These are phyloP conservation scores for Drosophila glabriapex DNA, from an alignment of 2,888 invertebrate genomes.

Conservation along the genomic window DNA sequence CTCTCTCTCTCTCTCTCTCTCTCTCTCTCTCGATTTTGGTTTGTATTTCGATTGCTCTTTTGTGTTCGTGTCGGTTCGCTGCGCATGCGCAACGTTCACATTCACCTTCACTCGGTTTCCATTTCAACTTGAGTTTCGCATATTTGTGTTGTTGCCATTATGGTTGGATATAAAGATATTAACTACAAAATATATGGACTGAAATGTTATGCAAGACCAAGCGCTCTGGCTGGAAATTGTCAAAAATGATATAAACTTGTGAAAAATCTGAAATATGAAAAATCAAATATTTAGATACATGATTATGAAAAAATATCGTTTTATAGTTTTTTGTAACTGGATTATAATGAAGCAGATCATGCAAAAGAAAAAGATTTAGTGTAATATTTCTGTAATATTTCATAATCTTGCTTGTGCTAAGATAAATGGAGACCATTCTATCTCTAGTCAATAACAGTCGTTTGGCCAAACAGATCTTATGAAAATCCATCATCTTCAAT, in stretches of 20 bases:
- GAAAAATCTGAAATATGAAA: background rate
- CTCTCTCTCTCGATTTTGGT: background rate
- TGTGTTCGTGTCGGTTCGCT: slow-evolving; percentile 35
- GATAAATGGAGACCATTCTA: background rate
- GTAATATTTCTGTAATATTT: background rate
- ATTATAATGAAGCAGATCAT: background rate
- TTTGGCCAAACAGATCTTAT: slow-evolving; percentile 25
- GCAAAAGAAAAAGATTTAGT: background rate
- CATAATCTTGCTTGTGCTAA: background rate
- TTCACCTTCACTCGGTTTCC: slow-evolving; percentile 63
- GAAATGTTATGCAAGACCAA: slow-evolving; percentile 55
- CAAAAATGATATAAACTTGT: background rate
- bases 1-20: background rate
- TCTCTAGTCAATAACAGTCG: slow-evolving; percentile 5
- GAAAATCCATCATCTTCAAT: slow-evolving; percentile 4
- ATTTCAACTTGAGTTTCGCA: slow-evolving; percentile 25
- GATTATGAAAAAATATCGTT: background rate
- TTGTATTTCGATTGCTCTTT: slow-evolving; percentile 6
- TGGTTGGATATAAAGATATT: background rate
- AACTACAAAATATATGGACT: slow-evolving; percentile 2
- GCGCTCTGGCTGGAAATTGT: slow-evolving; percentile 12
- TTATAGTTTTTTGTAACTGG: background rate
- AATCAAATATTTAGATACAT: background rate
- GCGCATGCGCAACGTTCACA: slow-evolving; percentile 62
- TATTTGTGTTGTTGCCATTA: slow-evolving; percentile 39